phyloP scores from a whole-genome alignment of 2,797 vertebrate species.

The Macroramphosus scolopax region DNA sequence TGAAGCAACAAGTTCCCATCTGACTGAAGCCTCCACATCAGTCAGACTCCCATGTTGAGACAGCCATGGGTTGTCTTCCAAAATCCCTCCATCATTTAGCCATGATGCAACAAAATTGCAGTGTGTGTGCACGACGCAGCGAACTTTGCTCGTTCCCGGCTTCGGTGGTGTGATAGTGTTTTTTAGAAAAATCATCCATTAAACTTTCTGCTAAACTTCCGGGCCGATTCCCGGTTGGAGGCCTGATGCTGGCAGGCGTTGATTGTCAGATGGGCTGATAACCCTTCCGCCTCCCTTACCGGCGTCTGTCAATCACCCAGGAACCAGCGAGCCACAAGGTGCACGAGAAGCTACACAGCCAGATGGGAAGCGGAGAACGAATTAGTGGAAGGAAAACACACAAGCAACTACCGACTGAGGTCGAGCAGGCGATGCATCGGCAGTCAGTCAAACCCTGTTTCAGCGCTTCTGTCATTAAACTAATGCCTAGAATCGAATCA shows the following conservation, averaged over 20 bases:
- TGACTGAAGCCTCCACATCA: constrained; percentile 27
- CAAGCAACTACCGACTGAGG: constrained; percentile 33
- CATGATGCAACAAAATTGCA: neutral
- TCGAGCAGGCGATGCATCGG: constrained; percentile 27
- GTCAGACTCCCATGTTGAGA: constrained; percentile 14
- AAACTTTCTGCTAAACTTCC: constrained; percentile 19
- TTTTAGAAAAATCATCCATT: constrained; percentile 1
- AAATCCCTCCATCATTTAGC: constrained; percentile 10
- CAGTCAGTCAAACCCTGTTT: constrained; percentile 51
- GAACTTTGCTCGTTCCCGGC: too few relatives aligned
- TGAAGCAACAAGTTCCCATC: constrained; percentile 19
- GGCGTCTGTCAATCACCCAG: constrained; percentile 62
- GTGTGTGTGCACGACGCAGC: too few relatives aligned
- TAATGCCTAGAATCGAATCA: constrained; percentile 69
- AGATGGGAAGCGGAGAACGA: constrained; percentile 33
- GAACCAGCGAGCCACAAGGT: constrained; percentile 37
- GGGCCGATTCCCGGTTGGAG: constrained; percentile 12
- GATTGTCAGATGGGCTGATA: constrained; percentile 73
- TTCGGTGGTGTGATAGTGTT: too few relatives aligned
- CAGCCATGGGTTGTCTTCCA: constrained; percentile 4
- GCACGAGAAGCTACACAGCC: constrained; percentile 26
- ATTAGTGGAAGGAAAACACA: constrained; percentile 12
- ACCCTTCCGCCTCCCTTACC: constrained; percentile 50
- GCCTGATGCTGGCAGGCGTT: constrained; percentile 34
- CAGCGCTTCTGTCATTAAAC: constrained; percentile 72